Evolutionary conservation across 2,888 invertebrate species (phyloP).

Genomic region (Trachelus stipa): DNA sequence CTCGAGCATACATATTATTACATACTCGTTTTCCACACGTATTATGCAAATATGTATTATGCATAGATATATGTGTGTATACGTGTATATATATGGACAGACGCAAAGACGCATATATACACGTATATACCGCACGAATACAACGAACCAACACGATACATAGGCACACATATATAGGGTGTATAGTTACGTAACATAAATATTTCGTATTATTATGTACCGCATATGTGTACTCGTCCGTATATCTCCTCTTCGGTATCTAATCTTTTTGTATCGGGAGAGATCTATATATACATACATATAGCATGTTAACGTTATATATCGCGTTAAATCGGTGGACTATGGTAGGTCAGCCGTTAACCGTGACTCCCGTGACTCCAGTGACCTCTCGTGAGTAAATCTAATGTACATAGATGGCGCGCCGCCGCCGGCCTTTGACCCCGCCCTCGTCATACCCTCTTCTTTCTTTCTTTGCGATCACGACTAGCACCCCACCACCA

Average conservation of each 20-base stretch:
- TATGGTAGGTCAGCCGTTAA: slow-evolving; percentile 64
- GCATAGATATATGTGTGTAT: slow-evolving; percentile 44
- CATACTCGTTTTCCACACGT: slow-evolving; percentile 56
- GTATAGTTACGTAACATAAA: too few species aligned
- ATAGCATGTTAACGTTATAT: slow-evolving; percentile 57
- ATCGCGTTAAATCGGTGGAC: slow-evolving; percentile 64
- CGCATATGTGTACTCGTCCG: slow-evolving; percentile 48
- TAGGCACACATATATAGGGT: slow-evolving; percentile 36
- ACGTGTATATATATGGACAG: slow-evolving; percentile 36
- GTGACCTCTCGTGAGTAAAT: slow-evolving; percentile 59
- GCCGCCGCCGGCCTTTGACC: slow-evolving; percentile 65
- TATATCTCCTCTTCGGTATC: slow-evolving; percentile 28
- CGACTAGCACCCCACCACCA: slow-evolving; percentile 66
- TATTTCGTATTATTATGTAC: slow-evolving; percentile 18
- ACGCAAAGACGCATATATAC: slow-evolving; percentile 33
- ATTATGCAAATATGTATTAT: slow-evolving; percentile 52
- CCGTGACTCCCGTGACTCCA: too few species aligned
- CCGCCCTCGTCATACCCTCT: slow-evolving; percentile 65
- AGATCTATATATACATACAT: slow-evolving; percentile 52
- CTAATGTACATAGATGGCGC: slow-evolving; percentile 66
- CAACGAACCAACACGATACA: slow-evolving; percentile 26
- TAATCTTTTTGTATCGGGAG: too few species aligned
- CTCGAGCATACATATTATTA: slow-evolving; percentile 63
- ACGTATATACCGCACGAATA: slow-evolving; percentile 32
- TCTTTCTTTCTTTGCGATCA: slow-evolving; percentile 66